Evolutionary conservation across 2,888 invertebrate species (phyloP), one percentile per base, ranked within the genome.

Genomic region (Lacanobia oleracea): DNA sequence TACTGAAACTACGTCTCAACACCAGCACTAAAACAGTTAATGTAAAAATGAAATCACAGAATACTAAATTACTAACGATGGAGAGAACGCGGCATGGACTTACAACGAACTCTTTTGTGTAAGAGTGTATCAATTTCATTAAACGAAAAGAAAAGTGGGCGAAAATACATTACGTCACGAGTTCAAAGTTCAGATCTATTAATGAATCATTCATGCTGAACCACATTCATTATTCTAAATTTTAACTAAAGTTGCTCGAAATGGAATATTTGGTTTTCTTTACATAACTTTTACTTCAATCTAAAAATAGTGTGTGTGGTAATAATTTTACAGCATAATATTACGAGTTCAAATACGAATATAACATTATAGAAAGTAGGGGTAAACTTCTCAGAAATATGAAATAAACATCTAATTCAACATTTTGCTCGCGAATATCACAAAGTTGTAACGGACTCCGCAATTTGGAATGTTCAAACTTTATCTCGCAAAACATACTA

Each of bases 321-420:
- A 72, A 75, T 67, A 21, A 67, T 76, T 72, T 56, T 50, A 70
- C 57, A 33, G 53, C 60, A 67, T 33, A 68, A 79, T 68, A 72
- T 67, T 73, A 59, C 51, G 51, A 67, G 54, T 56, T 64, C 21
- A 61, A 77, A 73, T 68, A 72, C 48, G 23, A 82, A 77, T 72
- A 74, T 64, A 71, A 73, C 68, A 23, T 18, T 33, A 64, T 67
- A 73, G 59, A 79, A 72, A 54, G 68, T 67, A 63, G 48, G 62
- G 60, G 62, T n/a, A 77, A 84, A 83, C 59, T 85, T 80, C 65
- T 37, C 57, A 66, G 64, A 79, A 79, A 81, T 85, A 79, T 76
- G 72, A 84, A 85, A 85, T 79, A 83, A 86, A 82, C 84, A 77
- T 85, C 82, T 81, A 82, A 86, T 82, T 71, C 63, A 79, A 85